A percentile compares a stretch with the other conserved stretches of the same genome.
Conservation (phyloP, 2,797 vertebrate species). For the Pangasius krempfi region DNA sequence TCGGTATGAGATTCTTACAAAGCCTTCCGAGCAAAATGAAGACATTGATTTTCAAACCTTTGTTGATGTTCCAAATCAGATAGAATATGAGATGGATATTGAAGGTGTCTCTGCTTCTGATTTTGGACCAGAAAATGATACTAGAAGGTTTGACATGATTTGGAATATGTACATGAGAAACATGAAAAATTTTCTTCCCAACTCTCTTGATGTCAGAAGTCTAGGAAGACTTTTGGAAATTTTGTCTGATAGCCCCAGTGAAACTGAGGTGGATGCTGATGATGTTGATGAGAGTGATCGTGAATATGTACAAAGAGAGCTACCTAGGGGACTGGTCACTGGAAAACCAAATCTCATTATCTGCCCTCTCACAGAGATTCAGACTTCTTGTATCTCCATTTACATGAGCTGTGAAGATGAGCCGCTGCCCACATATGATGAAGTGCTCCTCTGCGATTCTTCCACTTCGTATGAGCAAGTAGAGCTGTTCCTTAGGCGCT, state of each 20-base stretch:
- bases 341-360: slow-evolving; percentile 88
- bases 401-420: slow-evolving; percentile 83
- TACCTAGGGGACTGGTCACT: slow-evolving; percentile 75
- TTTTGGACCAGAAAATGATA: slow-evolving; percentile 58
- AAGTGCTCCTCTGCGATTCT: slow-evolving; percentile 89
- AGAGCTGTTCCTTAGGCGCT: slow-evolving; percentile 88
- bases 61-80: slow-evolving; percentile 55
- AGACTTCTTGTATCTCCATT: slow-evolving; percentile 82
- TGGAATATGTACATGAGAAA: slow-evolving; percentile 83
- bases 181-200: slow-evolving; percentile 77
- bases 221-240: slow-evolving; percentile 80
- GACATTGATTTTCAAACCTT: slow-evolving; percentile 78
- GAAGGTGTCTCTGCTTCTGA: slow-evolving; percentile 34
- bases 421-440: slow-evolving; percentile 86
- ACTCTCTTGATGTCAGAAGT: slow-evolving; percentile 79
- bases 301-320: slow-evolving; percentile 63
- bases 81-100: slow-evolving; percentile 36
- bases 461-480: slow-evolving; percentile 85
- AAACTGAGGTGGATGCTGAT: slow-evolving; percentile 33
- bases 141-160: slow-evolving; percentile 71
- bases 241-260: slow-evolving; percentile 70
- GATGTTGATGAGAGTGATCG: slow-evolving; percentile 51
- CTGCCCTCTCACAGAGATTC: slow-evolving; percentile 82
- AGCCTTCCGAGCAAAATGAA: slow-evolving; percentile 65
- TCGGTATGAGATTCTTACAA: slow-evolving; percentile 73